Evolutionary conservation across 2,888 invertebrate genomes (phyloP).

Genomic region (Cryptocephalus moraei): DNA sequence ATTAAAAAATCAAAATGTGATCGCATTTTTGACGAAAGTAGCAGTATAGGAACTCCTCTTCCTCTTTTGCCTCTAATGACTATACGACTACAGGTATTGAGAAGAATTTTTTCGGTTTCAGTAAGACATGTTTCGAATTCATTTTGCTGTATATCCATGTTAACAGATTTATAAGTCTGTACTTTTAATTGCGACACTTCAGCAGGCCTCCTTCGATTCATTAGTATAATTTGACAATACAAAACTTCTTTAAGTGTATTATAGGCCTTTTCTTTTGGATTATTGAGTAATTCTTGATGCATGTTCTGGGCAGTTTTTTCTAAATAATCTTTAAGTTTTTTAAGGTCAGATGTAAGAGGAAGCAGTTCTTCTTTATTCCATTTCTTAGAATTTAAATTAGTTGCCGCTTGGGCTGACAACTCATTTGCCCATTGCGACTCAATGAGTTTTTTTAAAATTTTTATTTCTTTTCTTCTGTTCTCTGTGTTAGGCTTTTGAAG

Average conservation of each 20-base stretch:
- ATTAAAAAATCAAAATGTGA: constrained; percentile 12
- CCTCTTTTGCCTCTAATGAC: constrained; percentile 14
- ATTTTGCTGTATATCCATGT: constrained; percentile 2
- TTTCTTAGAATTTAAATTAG: constrained; percentile 17
- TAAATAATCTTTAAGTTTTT: constrained; percentile 14
- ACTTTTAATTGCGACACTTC: constrained; percentile 13
- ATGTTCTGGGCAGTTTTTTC: constrained; percentile 3
- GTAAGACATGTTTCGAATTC: constrained; percentile 12
- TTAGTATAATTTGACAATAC: constrained; percentile 14
- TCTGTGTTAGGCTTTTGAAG: constrained; percentile 12
- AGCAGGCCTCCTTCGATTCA: constrained; percentile 14
- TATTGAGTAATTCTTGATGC: constrained; percentile 2
- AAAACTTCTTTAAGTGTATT: constrained; percentile 12
- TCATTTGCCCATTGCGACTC: constrained; percentile 20
- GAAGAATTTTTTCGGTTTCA: constrained; percentile 13
- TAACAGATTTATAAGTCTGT: constrained; percentile 8
- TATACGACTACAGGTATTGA: constrained; percentile 10
- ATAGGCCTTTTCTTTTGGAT: constrained; percentile 7
- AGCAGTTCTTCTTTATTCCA: constrained; percentile 20
- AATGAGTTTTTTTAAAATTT: constrained; percentile 17
- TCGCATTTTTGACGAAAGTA: constrained; percentile 12
- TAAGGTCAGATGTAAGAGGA: constrained; percentile 15
- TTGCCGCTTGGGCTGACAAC: constrained; percentile 17
- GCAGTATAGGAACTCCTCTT: too few relatives aligned
- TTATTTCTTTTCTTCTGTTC: constrained; percentile 11